Base-by-base conservation (phyloP, 2,888 invertebrate genomes). In the Andrena dorsata region DNA sequence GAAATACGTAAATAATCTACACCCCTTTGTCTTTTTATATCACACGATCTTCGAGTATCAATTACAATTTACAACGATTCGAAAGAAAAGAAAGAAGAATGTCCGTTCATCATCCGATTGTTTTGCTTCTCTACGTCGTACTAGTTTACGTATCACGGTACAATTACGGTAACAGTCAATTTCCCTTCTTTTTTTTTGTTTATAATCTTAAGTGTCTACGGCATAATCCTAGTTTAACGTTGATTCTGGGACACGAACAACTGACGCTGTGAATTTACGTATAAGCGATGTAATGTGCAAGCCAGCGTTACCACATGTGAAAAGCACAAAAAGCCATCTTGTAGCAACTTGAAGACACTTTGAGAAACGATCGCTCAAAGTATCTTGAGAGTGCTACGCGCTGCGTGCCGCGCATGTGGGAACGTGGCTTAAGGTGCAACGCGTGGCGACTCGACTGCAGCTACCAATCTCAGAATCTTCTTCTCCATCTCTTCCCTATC, bases 111-210 rank as follows among this genome's bases (percentile, higher is more conserved):
- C 30, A 16, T 10, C 35, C 23, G 49, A 35, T 47, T 56, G 28
- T 61, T 61, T 16, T 58, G 20, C 60, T 66, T 60, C 41, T 3
- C 51, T 64, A 10, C 26, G 65, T 70, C 56, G 8, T 68, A 41
- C 28, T 58, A 82, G 63, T 60, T 41, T 78, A 82, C 68, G 35
- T 78, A 75, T 75, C 80, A 73, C 80, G 80, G 49, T 80, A 41
- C 41, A 80, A 76, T 80, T 76, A 66, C 70, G 64, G 32, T 64
- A 71, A 76, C 80, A 83, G 63, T 77, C 71, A 47, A 20, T 64
- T 74, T 74, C 26, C 8, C 60, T 70, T 6, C 8, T 16, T 51
- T 64, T 47, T 53, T 32, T 58, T 41, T 75, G n/a, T n/a, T 30
- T 35, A 70, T 13, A 41, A 49, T n/a, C 65, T 69, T 73, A 79